phyloP scores from a whole-genome alignment of 2,797 vertebrate genomes.

The Sibirionetta formosa region DNA sequence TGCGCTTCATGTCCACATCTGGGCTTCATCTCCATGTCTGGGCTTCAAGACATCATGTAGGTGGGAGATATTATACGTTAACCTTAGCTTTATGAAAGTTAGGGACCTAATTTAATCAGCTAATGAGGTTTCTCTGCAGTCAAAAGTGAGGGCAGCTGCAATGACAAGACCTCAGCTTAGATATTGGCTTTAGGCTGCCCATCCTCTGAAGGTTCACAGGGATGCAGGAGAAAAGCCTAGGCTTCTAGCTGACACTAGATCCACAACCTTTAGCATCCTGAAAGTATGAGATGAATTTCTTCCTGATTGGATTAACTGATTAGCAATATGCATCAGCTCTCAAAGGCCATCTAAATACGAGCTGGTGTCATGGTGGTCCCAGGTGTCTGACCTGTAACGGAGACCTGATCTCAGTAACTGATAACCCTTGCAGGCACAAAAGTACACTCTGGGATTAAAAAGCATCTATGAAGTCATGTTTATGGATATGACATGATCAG shows the following conservation, averaged over 20 bases:
- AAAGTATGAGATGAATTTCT: background rate
- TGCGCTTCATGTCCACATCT: accelerated
- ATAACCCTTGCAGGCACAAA: background rate
- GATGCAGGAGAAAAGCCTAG: background rate
- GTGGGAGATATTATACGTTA: background rate
- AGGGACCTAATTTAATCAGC: background rate
- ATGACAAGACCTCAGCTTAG: background rate
- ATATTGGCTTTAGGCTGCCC: background rate
- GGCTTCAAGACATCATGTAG: background rate
- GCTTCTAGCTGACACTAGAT: background rate
- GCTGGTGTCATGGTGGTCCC: background rate
- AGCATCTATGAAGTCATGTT: background rate
- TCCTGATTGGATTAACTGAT: background rate
- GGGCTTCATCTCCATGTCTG: background rate
- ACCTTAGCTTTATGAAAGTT: background rate
- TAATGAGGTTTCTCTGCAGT: background rate
- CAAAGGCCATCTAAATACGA: background rate
- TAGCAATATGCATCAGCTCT: background rate
- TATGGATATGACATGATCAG: background rate
- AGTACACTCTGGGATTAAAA: background rate
- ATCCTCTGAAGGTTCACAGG: background rate
- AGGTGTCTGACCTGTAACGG: background rate
- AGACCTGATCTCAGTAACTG: background rate
- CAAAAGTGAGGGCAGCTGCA: background rate
- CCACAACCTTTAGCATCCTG: background rate